Base-by-base conservation (phyloP, 2,113 vertebrate genomes). In the Pteronura brasiliensis region DNA sequence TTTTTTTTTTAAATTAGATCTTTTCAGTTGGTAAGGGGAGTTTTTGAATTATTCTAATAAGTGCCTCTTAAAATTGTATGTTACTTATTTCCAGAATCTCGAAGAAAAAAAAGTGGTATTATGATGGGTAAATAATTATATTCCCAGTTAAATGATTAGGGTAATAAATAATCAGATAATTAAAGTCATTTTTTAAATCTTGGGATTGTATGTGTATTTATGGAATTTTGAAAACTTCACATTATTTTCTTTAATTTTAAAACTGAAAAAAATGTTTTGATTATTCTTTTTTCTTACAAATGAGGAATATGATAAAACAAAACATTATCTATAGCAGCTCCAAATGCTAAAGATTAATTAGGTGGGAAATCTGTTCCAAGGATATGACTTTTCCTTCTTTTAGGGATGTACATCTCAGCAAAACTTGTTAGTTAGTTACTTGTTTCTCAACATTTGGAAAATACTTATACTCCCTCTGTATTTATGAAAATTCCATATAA, bases 21-120 rank as follows among this genome's bases (percentile, higher is more conserved):
- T 98, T 98, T 96, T 98, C 72, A 93, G 97, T 91, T 83, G 85
- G 92, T 63, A 98, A 98, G 81, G 98, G 89, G 97, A 98, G 86
- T 91, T 98, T 98, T 98, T 88, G 91, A 98, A 95, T 96, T 89
- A 98, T 97, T 98, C 97, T 97, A 98, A 97, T 97, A 99, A 99
- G 99, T 99, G 99, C 99, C 99, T 99, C 99, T 99, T 99, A 98
- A 98, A 99, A 99, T 99, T 99, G 98, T 99, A 99, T 99, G 91
- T 99, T 99, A 98, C 99, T 99, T 99, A 99, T 99, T 99, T 99
- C 99, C 99, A 98, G 97, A 98, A 97, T 98, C 98, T 98, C 97
- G 31, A 97, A 97, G 49, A 2, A 96, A 97, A 96, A 76, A 74
- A 88, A 95, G 34, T 96, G 85, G 63, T 97, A 49, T 77, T 76